phyloP scores from a whole-genome alignment of 2,888 invertebrate species.

The Himalopsyche japonica region DNA sequence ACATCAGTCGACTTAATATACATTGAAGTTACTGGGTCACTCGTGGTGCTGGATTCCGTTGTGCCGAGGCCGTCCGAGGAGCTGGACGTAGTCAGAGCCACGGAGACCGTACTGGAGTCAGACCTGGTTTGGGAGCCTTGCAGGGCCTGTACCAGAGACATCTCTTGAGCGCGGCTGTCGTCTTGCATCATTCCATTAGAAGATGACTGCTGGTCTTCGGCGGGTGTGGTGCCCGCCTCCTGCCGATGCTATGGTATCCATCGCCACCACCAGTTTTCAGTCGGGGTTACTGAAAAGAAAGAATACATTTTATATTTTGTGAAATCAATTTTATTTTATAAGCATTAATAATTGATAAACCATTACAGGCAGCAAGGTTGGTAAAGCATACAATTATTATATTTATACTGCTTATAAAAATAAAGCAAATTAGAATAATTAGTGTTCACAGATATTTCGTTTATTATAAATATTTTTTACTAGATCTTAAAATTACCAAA shows the following conservation, averaged over 20 bases:
- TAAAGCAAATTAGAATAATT: too few relatives aligned
- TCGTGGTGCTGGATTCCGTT: constrained; percentile 37
- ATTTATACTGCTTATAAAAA: too few relatives aligned
- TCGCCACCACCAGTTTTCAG: constrained; percentile 63
- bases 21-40: constrained; percentile 36
- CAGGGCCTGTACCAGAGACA: background rate
- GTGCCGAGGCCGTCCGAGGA: constrained; percentile 35
- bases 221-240: constrained; percentile 54
- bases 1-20: constrained; percentile 25
- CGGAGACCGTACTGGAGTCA: constrained; percentile 28
- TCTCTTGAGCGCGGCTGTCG: constrained; percentile 2
- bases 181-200: constrained; percentile 39
- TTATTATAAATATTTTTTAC: too few relatives aligned
- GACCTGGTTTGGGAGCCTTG: constrained; percentile 29
- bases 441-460: too few relatives aligned
- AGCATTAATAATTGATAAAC: background rate
- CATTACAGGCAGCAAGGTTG: background rate
- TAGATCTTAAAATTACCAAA: too few relatives aligned
- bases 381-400: too few relatives aligned
- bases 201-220: constrained; percentile 45
- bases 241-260: constrained; percentile 62
- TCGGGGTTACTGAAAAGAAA: constrained; percentile 58
- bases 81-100: constrained; percentile 35
- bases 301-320: background rate
- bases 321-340: background rate